Evolutionary conservation across 2,888 invertebrate genomes (phyloP), one percentile per base, ranked within the genome.

Genomic region (Mesoligia furuncula): DNA sequence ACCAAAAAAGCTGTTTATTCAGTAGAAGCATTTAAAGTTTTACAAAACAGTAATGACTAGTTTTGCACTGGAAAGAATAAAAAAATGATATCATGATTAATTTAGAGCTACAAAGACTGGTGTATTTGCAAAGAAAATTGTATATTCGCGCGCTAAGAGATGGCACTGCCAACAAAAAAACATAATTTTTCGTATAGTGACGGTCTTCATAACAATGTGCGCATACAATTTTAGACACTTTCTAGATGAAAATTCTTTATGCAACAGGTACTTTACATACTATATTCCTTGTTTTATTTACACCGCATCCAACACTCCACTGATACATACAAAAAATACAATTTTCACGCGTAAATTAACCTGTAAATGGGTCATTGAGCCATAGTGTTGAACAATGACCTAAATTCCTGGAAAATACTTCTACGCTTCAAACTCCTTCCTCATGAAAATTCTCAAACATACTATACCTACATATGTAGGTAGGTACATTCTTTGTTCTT

Each of bases 401-500:
- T 1, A 31, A 31, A 54, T 17, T 65, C 6, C 8, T 13, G 5
- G 39, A 42, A 67, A 45, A 17, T 24, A 13, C 7, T 13, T 27
- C 20, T 62, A n/a, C 5, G 4, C 51, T 20, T 51, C 51, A 8
- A 48, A 48, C 0, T 36, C 2, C 51, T 65, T 42, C 36, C 27
- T 71, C 48, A 27, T 13, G n/a, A 62, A 80, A 74, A 59, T 59
- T 39, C 8, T 57, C 7, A 9, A 20, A 57, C 71, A 31, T 39
- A 42, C 42, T 11, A 68, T 31, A 17, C 11, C 11, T 20, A 9
- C 9, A n/a, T 48, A n/a, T n/a, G n/a, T n/a, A 31, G 31, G 31
- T 31, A 48, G 13, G 2, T 24, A 61, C 39, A 67, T 54, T 59
- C 75, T 82, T 85, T 78, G 79, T 84, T 78, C 57, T 74, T 24